A percentile compares a stretch with the other conserved stretches of the same genome.
phyloP scores from a whole-genome alignment of 2,113 vertebrate genomes.

The Petrocephalus zakoni region DNA sequence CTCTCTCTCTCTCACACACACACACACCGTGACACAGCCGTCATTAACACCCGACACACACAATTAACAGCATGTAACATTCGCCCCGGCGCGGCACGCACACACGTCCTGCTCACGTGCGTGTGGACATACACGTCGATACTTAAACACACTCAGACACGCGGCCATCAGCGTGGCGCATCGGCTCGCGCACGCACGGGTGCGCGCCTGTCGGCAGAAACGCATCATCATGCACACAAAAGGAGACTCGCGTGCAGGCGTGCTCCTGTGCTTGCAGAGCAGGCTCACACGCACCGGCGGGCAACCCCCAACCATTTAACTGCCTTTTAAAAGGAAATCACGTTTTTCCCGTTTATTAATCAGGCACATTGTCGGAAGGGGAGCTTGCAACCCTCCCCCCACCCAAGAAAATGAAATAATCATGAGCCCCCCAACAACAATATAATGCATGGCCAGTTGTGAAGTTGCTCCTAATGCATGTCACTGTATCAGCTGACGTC shows the following conservation, averaged over 20 bases:
- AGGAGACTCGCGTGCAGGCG: neutral
- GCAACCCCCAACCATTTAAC: neutral
- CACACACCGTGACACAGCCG: neutral
- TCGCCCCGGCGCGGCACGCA: neutral
- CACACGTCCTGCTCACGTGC: neutral
- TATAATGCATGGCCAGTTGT: neutral
- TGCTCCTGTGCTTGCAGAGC: no score
- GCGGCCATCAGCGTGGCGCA: constrained; percentile 14
- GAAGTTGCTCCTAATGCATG: neutral
- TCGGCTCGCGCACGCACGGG: neutral
- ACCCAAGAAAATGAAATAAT: neutral
- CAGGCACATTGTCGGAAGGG: neutral
- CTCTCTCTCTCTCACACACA: neutral
- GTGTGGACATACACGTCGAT: constrained; percentile 6
- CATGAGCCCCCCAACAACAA: neutral
- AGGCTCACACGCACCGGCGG: neutral
- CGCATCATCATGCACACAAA: neutral
- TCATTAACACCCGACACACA: neutral
- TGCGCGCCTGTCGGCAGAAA: neutral
- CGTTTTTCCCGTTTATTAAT: neutral
- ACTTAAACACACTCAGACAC: neutral
- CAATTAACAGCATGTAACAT: neutral
- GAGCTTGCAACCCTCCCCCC: neutral
- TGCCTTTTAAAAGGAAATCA: neutral
- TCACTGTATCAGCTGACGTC: neutral